Evolutionary conservation across 2,113 vertebrate species (phyloP).

Genomic region (Zonotrichia leucophrys): DNA sequence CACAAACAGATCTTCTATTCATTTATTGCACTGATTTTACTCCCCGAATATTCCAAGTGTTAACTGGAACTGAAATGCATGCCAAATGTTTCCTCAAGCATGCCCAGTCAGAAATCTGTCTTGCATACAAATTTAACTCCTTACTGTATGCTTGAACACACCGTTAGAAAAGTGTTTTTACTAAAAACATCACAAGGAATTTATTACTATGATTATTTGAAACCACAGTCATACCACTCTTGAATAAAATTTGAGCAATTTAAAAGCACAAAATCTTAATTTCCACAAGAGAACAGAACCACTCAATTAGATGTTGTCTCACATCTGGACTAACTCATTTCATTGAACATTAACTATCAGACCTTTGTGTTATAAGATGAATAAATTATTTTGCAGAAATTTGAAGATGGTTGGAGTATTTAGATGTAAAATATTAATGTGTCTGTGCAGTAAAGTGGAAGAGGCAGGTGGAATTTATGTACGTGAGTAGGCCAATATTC

Average conservation of each 20-base stretch:
- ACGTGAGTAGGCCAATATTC: neutral
- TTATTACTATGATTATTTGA: neutral
- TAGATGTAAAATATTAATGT: neutral
- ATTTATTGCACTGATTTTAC: neutral
- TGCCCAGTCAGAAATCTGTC: neutral
- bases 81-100: neutral
- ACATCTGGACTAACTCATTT: neutral
- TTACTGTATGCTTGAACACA: neutral
- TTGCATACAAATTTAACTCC: neutral
- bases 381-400: neutral
- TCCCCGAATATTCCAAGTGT: neutral
- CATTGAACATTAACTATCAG: neutral
- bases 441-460: neutral
- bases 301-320: neutral
- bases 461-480: neutral
- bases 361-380: neutral
- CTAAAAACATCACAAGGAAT: neutral
- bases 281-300: neutral
- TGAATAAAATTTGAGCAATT: neutral
- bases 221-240: neutral
- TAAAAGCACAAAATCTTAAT: neutral
- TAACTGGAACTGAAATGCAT: neutral
- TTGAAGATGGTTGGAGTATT: neutral
- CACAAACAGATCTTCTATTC: neutral
- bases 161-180: neutral